These are phyloP conservation scores for Coelopa frigida DNA, from an alignment of 1,140 invertebrate species.

Conservation along the genomic window DNA sequence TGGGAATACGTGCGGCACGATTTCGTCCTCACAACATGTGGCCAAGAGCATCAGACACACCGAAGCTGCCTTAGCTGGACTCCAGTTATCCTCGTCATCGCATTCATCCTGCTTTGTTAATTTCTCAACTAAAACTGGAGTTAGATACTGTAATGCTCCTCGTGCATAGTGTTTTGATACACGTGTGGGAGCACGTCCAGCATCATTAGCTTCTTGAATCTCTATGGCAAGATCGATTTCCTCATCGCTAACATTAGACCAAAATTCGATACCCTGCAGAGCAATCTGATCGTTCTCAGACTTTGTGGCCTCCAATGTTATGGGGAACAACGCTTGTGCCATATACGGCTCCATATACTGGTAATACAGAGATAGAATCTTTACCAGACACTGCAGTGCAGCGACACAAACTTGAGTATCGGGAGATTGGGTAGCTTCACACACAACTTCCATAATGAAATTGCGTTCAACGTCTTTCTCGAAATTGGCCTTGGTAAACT, in stretches of 20 bases:
- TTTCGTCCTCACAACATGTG: slow-evolving; percentile 94
- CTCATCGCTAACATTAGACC: slow-evolving; percentile 99
- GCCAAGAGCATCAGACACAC: slow-evolving; percentile 98
- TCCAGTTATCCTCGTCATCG: slow-evolving; percentile 99
- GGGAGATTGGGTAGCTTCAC: slow-evolving; percentile 76
- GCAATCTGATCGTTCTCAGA: slow-evolving; percentile 92
- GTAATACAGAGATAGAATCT: slow-evolving; percentile 98
- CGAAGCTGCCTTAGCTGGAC: slow-evolving; percentile 97
- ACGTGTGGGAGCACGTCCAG: slow-evolving; percentile 80
- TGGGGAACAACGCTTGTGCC: slow-evolving; percentile 96
- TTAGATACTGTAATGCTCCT: slow-evolving; percentile 90
- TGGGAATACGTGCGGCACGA: slow-evolving; percentile 93
- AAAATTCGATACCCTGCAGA: slow-evolving; percentile 99
- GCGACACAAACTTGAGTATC: slow-evolving; percentile 90
- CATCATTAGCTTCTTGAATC: slow-evolving; percentile 85
- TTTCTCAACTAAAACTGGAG: slow-evolving; percentile 89
- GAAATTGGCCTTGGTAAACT: slow-evolving; percentile 98
- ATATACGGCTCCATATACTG: slow-evolving; percentile 99
- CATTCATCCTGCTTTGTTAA: slow-evolving; percentile 90
- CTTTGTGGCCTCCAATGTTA: slow-evolving; percentile 98
- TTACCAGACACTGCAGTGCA: slow-evolving; percentile 95
- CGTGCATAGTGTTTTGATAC: slow-evolving; percentile 91
- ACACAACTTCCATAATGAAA: slow-evolving; percentile 99
- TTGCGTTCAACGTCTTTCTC: slow-evolving; percentile 95
- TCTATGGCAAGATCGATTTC: slow-evolving; percentile 96